Evolutionary conservation across 2,888 invertebrate genomes (phyloP).

Genomic region (Allophyes oxyacanthae): DNA sequence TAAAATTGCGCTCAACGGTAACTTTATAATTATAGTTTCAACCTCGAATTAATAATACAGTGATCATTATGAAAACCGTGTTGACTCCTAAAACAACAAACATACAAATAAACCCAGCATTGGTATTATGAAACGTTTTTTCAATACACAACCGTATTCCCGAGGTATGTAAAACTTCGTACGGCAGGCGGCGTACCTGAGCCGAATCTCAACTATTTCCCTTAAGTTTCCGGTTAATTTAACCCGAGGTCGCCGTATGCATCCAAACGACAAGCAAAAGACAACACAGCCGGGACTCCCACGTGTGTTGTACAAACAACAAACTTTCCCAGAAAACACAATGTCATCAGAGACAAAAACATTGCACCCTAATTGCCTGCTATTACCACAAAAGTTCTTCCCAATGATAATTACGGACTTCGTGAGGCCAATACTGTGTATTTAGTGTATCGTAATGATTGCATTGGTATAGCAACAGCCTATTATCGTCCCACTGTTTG

Average conservation of each 20-base stretch:
- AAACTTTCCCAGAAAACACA: conserved; percentile 81
- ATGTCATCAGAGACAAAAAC: conserved; percentile 83
- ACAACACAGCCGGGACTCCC: conserved; percentile 72
- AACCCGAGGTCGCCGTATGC: conserved; percentile 82
- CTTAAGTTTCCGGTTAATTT: conserved; percentile 87
- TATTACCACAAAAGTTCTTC: conserved; percentile 70
- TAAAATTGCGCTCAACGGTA: conserved; percentile 30
- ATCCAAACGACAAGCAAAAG: conserved; percentile 71
- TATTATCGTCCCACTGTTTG: conserved; percentile 40
- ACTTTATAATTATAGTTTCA: conserved; percentile 22
- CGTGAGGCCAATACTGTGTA: conserved; percentile 48
- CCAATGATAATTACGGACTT: conserved; percentile 68
- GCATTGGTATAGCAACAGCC: conserved; percentile 31
- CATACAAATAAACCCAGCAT: neutral
- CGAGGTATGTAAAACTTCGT: conserved; percentile 50
- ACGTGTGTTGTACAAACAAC: conserved; percentile 80
- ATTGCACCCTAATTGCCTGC: conserved; percentile 77
- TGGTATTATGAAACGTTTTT: conserved; percentile 4
- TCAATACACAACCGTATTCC: conserved; percentile 29
- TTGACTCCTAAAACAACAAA: conserved; percentile 6
- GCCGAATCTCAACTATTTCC: conserved; percentile 84
- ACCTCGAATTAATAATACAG: conserved; percentile 23
- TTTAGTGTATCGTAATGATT: conserved; percentile 54
- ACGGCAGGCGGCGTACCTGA: conserved; percentile 74
- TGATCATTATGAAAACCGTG: conserved; percentile 5